Conservation (phyloP, 2,888 invertebrate species). For the Eumacrocentrus americanus region DNA sequence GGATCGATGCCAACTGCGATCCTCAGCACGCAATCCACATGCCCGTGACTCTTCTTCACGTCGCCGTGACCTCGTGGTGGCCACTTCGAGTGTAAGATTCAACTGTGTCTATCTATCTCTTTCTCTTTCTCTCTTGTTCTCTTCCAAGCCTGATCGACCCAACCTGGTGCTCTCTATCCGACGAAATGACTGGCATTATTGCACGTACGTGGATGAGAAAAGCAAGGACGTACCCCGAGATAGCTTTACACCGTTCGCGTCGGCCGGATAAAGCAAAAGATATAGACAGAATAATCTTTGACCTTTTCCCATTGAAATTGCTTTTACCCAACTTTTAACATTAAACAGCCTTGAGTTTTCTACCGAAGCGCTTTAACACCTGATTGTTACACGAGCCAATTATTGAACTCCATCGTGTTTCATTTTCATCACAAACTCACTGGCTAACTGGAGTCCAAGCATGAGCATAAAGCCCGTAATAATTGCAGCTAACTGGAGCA, state of each 20-base stretch:
- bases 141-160: neutral
- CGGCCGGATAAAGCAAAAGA: slow-evolving; percentile 25
- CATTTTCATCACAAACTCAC: slow-evolving; percentile 47
- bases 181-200: neutral
- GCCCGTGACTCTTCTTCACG: slow-evolving; percentile 33
- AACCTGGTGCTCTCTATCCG: neutral
- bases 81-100: neutral
- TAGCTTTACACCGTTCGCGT: slow-evolving; percentile 34
- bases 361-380: neutral
- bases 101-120: neutral
- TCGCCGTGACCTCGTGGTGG: slow-evolving; percentile 32
- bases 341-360: slow-evolving; percentile 1
- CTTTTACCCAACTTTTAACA: neutral
- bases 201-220: slow-evolving; percentile 16
- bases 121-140: too few species aligned
- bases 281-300: slow-evolving; percentile 15
- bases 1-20: slow-evolving; percentile 13
- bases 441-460: slow-evolving; percentile 63
- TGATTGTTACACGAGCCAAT: neutral
- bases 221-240: slow-evolving; percentile 36
- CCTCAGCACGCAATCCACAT: slow-evolving; percentile 29
- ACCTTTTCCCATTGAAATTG: slow-evolving; percentile 23
- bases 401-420: too few species aligned
- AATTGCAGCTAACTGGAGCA: slow-evolving; percentile 66
- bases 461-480: slow-evolving; percentile 67